A percentile compares a stretch with the other conserved stretches of the same genome.
phyloP scores from a whole-genome alignment of 2,888 invertebrate genomes.

The Pyrrhosoma nymphula region DNA sequence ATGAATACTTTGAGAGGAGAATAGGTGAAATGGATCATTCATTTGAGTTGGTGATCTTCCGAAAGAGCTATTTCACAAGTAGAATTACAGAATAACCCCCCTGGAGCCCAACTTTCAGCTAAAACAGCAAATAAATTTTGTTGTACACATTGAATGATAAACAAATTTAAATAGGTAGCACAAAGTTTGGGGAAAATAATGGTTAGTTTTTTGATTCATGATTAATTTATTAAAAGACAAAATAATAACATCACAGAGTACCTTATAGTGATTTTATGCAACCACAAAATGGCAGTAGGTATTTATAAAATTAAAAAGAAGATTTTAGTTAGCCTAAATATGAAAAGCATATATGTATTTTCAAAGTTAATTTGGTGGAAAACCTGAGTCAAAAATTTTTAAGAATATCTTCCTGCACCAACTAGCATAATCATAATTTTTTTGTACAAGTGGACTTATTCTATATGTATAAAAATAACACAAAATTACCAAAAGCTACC shows the following conservation, averaged over 20 bases:
- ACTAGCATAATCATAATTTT: slow-evolving; percentile 59
- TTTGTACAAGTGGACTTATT: slow-evolving; percentile 49
- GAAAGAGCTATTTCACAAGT: no score
- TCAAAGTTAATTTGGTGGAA: slow-evolving; percentile 33
- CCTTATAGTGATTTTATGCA: slow-evolving; percentile 63
- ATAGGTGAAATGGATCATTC: no score
- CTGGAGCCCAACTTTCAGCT: no score
- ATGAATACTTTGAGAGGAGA: no score
- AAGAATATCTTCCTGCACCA: slow-evolving; percentile 59
- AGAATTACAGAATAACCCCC: no score
- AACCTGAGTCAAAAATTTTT: slow-evolving; percentile 64
- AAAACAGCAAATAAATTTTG: no score
- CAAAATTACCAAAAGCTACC: slow-evolving; percentile 50
- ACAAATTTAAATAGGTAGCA: no score
- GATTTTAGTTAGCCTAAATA: slow-evolving; percentile 47
- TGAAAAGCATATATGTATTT: slow-evolving; percentile 57
- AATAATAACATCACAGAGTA: slow-evolving; percentile 66
- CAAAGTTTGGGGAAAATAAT: no score
- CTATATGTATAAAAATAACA: slow-evolving; percentile 61
- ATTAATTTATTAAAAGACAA: slow-evolving; percentile 65
- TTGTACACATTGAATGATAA: no score
- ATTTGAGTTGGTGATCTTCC: no score
- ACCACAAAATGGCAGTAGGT: slow-evolving; percentile 63
- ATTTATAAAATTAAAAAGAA: slow-evolving; percentile 58
- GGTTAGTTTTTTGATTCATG: background rate